Base-by-base conservation (phyloP, 2,888 invertebrate species). In the Leptinotarsa juncta region DNA sequence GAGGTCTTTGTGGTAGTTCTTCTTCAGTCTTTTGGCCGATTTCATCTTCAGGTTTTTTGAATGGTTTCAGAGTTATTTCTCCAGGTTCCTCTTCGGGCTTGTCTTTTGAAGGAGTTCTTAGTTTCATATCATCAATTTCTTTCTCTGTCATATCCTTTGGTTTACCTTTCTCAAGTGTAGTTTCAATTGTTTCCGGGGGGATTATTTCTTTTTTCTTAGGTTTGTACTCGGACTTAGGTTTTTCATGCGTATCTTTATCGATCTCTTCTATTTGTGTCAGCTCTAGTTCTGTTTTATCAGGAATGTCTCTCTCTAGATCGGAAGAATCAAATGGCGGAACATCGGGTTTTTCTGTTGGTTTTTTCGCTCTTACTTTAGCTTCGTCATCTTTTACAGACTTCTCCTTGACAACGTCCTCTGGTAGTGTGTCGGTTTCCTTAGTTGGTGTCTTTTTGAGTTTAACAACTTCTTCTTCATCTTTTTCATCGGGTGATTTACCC, bases 391-490 rank as follows among this genome's bases (percentile, higher is more conserved):
- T 79, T 57, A 65, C 53, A 60, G 85, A 84, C 65, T 85, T 82
- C 57, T 84, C 80, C 77, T 81, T 83, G 20, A 79, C 80, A 18
- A 77, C 77, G 49, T 80, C 82, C 73, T 83, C 83, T 4, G 79
- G 75, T 23, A 57, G 12, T 68, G 84, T 85, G 73, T 84, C 85
- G 32, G 84, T 82, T 55, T 82, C 79, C 79, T 89, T 89, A 68
- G 87, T 82, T 1, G 90, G 90, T 67, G 89, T 86, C 82, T 90
- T 91, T 82, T 90, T 91, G 7, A 91, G 84, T 78, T 81, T 83
- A 32, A 79, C 80, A n/a, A 77, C 77, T 57, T 80, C 82, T 75
- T 82, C 83, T 4, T 85, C 81, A 20, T 83, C 86, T 70, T 86
- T 83, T 18, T 90, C 88, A 79, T 78, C 72, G 18, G 81, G 82